Evolutionary conservation across 2,113 vertebrate species (phyloP), one percentile per base, ranked within the genome.

Genomic region (Gallinago undulata): DNA sequence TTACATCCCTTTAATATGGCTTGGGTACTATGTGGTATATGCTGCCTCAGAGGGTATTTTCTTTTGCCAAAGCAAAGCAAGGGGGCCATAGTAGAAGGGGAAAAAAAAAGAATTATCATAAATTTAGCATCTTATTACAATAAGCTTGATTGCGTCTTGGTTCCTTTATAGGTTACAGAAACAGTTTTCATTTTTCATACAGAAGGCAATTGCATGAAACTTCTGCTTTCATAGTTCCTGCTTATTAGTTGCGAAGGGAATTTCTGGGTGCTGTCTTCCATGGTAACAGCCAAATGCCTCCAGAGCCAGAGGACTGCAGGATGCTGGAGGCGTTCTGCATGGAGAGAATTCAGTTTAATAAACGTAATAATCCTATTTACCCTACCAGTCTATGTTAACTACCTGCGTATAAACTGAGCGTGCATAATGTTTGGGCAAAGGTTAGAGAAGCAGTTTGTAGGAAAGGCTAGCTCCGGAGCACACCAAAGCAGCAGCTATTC

Each of bases 381-480:
- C 66, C 84, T 91, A 76, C 84, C 15, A 33, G 84, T 68, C 87
- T 91, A 5, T 63, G 72, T 79, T 96, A 95, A 94, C 93, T 96
- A 92, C 89, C 88, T 95, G 88, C 76, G 4, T 79, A 75, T 96
- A 89, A 96, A 93, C 84, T 2, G 31, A 94, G 93, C 81, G 39
- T 41, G 12, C 72, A 67, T 95, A 90, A 78, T 74, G 28, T 64
- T 89, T 92, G 96, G 91, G 84, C 95, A 92, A 89, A 96, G 95
- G 94, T 97, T 96, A 95, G 51, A 80, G 82, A 94, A 93, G 84
- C 94, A 63, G 81, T 72, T 87, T 86, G 74, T 74, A 89, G 92
- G 81, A 67, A 91, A 30, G 72, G 72, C 64, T 88, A 27, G 53
- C 74, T 95, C 77, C 64, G 68, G 90, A 94, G 86, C 89, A 87